These are phyloP conservation scores for Meliscaeva auricollis DNA, from an alignment of 2,888 invertebrate genomes.

Conservation along the genomic window DNA sequence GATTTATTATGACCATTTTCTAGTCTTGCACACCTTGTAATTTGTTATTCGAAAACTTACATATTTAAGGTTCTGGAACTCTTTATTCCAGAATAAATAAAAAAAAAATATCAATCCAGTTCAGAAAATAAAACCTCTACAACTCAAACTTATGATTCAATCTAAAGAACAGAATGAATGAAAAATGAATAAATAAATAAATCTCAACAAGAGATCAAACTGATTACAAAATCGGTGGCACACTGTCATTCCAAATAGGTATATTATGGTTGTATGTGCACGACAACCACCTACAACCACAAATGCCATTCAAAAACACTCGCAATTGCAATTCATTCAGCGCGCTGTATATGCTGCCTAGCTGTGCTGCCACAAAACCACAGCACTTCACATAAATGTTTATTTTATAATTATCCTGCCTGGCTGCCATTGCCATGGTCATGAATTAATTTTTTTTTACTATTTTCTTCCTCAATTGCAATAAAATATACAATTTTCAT, in stretches of 20 bases:
- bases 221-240: conserved; percentile 43
- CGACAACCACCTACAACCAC: conserved; percentile 42
- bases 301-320: conserved; percentile 60
- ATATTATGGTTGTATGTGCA: too few relatives aligned
- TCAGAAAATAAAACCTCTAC: too few relatives aligned
- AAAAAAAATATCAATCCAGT: too few relatives aligned
- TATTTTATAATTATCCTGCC: conserved; percentile 72
- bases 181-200: background rate
- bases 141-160: conserved; percentile 8
- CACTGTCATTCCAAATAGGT: conserved; percentile 12
- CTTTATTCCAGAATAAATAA: too few relatives aligned
- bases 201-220: conserved; percentile 41
- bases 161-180: background rate
- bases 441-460: conserved; percentile 3
- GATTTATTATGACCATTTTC: too few relatives aligned
- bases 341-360: background rate
- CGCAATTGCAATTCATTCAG: conserved; percentile 62
- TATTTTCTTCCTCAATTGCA: background rate
- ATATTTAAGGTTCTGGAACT: too few relatives aligned
- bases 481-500: conserved; percentile 9
- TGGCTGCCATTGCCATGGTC: conserved; percentile 37
- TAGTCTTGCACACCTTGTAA: too few relatives aligned
- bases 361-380: conserved; percentile 46
- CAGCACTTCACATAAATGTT: conserved; percentile 66
- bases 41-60: too few relatives aligned